Base-by-base conservation (phyloP, 2,113 vertebrate species). In the Muntiacus reevesi region DNA sequence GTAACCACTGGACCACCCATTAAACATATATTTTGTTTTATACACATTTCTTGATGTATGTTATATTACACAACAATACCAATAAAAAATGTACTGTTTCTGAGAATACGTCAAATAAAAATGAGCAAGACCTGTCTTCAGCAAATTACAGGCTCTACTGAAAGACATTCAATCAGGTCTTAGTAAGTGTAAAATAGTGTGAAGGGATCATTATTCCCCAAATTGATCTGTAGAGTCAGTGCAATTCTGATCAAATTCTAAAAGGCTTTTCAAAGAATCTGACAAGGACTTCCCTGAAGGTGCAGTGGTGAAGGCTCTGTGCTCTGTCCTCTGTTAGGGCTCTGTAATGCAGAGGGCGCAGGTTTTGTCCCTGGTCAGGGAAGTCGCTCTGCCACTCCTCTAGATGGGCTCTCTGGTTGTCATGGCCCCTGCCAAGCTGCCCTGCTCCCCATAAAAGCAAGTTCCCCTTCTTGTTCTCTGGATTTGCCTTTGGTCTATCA, bases 121-220 rank as follows among this genome's bases (percentile, higher is more conserved):
- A 9, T 33, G 62, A 89, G n/a, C 23, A 21, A 67, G 50, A 52
- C n/a, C n/a, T 36, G 14, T 8, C 19, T 50, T 19, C 19, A n/a
- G 84, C 19, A 9, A 45, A 27, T 19, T 10, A 82, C 47, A 76
- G 19, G 7, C 36, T 36, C 40, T 21, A 23, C 16, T 33, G 71
- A 30, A 62, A 1, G 12, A 55, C 54, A 19, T 55, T 55, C 54
- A 28, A 47, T 30, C 43, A 11, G 25, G 33, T 43, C 64, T 50
- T 14, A 1, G n/a, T 23, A 7, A 45, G 19, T 2, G 3, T 2
- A 2, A 1, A 10, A 33, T 2, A 17, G 4, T 28, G n/a, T 5
- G 4, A 74, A 1, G 6, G 33, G 9, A 2, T 28, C 28, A 6
- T 23, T 1, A 3, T 5, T 28, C 45, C 33, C 62, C 54, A 60